Evolutionary conservation across 2,113 vertebrate genomes (phyloP).

Genomic region (Salvelinus alpinus): DNA sequence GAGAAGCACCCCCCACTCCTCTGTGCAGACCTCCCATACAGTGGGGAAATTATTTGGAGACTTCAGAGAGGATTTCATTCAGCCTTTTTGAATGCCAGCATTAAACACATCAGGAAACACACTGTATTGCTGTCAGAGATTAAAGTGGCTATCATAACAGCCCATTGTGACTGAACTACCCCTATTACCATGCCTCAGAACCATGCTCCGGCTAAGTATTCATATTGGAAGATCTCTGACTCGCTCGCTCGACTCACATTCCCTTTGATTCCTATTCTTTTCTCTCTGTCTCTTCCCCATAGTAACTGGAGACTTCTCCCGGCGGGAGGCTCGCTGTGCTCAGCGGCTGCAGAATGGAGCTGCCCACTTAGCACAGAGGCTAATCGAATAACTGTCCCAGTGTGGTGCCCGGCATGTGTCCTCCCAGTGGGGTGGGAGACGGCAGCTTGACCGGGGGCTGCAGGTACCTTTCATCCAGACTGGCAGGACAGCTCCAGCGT

Average conservation of each 20-base stretch:
- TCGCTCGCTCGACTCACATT: constrained; percentile 1
- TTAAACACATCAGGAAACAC: constrained; percentile 38
- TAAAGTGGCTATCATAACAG: constrained; percentile 21
- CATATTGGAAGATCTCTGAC: constrained; percentile 39
- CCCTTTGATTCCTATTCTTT: constrained; percentile 52
- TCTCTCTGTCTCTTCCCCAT: constrained; percentile 37
- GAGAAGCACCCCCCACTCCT: background rate
- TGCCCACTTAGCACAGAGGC: constrained; percentile 71
- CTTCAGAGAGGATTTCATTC: background rate
- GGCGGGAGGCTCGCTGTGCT: constrained; percentile 65
- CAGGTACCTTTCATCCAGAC: constrained; percentile 86
- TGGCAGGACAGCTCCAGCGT: constrained; percentile 74
- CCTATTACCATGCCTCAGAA: constrained; percentile 5
- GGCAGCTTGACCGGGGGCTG: constrained; percentile 76
- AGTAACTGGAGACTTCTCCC: constrained; percentile 64
- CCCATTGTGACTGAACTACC: constrained; percentile 24
- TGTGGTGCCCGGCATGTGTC: constrained; percentile 80
- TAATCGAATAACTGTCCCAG: constrained; percentile 88
- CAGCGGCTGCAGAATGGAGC: constrained; percentile 64
- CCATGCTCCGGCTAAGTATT: constrained; percentile 30
- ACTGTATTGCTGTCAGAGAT: constrained; percentile 37
- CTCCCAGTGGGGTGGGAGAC: constrained; percentile 73
- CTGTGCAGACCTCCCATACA: background rate
- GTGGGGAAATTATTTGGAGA: background rate
- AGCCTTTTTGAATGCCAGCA: constrained; percentile 15